Evolutionary conservation across 1,140 invertebrate species (phyloP).

Genomic region (Zelostemma sp.): DNA sequence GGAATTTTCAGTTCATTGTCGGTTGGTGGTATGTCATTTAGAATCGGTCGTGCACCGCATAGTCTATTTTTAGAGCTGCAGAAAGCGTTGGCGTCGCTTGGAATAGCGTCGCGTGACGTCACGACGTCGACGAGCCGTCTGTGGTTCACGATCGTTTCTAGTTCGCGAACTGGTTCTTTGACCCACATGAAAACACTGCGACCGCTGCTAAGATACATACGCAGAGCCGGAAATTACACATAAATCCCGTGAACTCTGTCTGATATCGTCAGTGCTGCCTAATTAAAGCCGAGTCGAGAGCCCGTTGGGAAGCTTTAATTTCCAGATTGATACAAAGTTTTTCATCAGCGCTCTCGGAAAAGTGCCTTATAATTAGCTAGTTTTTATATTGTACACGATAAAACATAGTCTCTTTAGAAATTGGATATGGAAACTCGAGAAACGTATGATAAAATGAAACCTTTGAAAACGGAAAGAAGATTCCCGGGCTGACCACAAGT

Average conservation of each 20-base stretch:
- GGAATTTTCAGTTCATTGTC: conserved; percentile 23
- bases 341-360: too few species aligned
- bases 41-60: conserved; percentile 41
- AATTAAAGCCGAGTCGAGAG: too few species aligned
- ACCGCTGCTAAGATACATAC: conserved; percentile 43
- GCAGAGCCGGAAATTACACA: conserved; percentile 42
- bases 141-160: conserved; percentile 55
- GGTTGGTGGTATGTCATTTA: conserved; percentile 39
- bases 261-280: conserved; percentile 21
- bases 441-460: too few species aligned
- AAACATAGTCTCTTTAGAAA: too few species aligned
- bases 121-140: conserved; percentile 55
- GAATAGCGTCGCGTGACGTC: conserved; percentile 61
- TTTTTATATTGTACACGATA: too few species aligned
- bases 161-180: conserved; percentile 61
- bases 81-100: conserved; percentile 51
- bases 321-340: too few species aligned
- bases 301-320: too few species aligned
- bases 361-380: too few species aligned
- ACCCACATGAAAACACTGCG: conserved; percentile 53
- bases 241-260: conserved; percentile 25
- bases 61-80: conserved; percentile 49
- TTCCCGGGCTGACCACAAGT: too few species aligned
- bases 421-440: too few species aligned
- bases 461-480: too few species aligned